Percentiles rank a stretch among this genome's conserved stretches.
These are phyloP conservation scores for Siderastrea radians DNA, from an alignment of 92 coral and sea anemone species.

Conservation along the genomic window DNA sequence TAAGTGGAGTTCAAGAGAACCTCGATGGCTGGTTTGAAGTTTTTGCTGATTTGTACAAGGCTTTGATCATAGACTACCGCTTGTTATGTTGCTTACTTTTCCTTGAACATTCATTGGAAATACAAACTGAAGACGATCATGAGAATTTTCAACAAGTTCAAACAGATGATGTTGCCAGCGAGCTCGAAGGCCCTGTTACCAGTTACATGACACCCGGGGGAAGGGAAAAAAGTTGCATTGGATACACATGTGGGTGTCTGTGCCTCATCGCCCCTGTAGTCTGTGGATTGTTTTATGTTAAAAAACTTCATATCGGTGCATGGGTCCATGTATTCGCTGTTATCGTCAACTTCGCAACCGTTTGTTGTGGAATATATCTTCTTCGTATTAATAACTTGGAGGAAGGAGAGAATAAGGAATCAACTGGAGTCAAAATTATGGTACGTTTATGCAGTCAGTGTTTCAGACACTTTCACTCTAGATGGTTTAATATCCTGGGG, in stretches of 20 bases:
- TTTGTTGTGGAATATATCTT: conserved; percentile 32
- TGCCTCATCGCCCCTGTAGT: conserved; percentile 43
- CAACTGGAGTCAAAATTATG: conserved; percentile 18
- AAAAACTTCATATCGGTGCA: conserved; percentile 26
- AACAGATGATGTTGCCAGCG: background rate
- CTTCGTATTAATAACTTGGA: conserved; percentile 32
- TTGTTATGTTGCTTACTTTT: conserved; percentile 60
- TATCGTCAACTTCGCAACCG: conserved; percentile 27
- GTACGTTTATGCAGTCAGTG: conserved; percentile 24
- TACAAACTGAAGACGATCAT: background rate
- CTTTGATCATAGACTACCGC: conserved; percentile 73
- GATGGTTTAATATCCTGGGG: no score
- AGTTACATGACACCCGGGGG: conserved; percentile 22
- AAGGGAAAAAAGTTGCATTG: conserved; percentile 5
- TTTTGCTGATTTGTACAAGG: conserved; percentile 45
- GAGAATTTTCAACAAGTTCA: background rate
- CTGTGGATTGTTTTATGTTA: conserved; percentile 27
- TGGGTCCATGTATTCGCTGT: conserved; percentile 54
- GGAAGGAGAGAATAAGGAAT: conserved; percentile 28
- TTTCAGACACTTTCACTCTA: background rate
- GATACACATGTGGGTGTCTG: conserved; percentile 42
- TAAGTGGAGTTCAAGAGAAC: conserved; percentile 10
- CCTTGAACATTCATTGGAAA: conserved; percentile 68
- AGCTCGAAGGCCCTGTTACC: background rate
- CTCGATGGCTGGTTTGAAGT: conserved; percentile 37